These are phyloP conservation scores for Tetragonula clypearis DNA, from an alignment of 1,140 invertebrate genomes.

Conservation along the genomic window DNA sequence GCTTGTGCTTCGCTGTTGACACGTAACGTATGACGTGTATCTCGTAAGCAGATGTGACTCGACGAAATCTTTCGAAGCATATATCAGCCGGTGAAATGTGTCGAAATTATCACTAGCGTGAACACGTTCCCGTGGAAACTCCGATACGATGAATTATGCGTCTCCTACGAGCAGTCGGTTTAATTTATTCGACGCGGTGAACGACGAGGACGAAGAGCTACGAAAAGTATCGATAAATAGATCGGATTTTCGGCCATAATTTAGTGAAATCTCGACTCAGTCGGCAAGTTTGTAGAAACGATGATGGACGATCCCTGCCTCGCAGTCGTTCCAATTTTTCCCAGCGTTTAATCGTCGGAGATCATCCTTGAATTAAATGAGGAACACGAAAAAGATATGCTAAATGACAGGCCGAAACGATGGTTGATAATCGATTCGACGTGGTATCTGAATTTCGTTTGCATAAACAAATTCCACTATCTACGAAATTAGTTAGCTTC, in stretches of 20 bases:
- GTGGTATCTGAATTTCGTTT: background rate
- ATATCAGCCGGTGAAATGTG: background rate
- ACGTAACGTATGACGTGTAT: background rate
- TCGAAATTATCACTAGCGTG: constrained; percentile 6
- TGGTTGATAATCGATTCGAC: background rate
- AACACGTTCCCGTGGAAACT: too few species aligned
- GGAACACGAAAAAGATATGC: background rate
- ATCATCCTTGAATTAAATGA: background rate
- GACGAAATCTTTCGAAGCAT: constrained; percentile 24
- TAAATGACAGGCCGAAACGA: background rate
- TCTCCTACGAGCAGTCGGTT: constrained; percentile 28
- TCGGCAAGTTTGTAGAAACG: too few species aligned
- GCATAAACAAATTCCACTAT: background rate
- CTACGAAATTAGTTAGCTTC: background rate
- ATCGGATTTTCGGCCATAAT: constrained; percentile 20
- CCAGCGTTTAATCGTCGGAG: too few species aligned
- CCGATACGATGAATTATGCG: constrained; percentile 34
- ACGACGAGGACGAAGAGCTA: background rate
- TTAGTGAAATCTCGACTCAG: background rate
- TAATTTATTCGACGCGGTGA: constrained; percentile 27
- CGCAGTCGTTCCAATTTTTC: background rate
- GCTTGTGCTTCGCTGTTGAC: background rate
- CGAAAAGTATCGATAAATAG: constrained; percentile 14
- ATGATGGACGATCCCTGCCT: background rate
- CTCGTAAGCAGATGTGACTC: background rate